A percentile compares a stretch with the other conserved stretches of the same genome.
These are phyloP conservation scores for Celastrina argiolus DNA, from an alignment of 2,888 invertebrate genomes.

Conservation along the genomic window DNA sequence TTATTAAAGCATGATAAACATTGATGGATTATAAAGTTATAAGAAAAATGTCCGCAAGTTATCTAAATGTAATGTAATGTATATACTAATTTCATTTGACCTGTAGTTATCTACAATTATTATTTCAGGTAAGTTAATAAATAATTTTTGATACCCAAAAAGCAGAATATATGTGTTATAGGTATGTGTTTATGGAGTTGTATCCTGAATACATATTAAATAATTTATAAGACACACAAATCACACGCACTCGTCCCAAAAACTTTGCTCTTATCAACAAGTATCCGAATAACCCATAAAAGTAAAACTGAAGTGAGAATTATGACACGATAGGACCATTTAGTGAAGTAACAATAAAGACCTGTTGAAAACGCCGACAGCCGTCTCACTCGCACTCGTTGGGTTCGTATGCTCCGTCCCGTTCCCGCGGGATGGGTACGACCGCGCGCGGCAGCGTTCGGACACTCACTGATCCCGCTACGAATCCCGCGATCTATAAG, in stretches of 20 bases:
- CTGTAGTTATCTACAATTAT: too few species aligned
- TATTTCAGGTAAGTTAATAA: too few species aligned
- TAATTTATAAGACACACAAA: neutral
- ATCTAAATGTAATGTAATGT: too few species aligned
- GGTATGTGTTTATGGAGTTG: neutral
- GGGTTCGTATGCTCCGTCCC: constrained; percentile 52
- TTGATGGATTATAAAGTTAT: too few species aligned
- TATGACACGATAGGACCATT: constrained; percentile 69
- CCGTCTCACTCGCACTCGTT: constrained; percentile 54
- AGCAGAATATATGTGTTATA: too few species aligned
- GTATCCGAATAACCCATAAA: constrained; percentile 29
- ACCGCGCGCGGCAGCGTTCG: constrained; percentile 64
- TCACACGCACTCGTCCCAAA: constrained; percentile 11
- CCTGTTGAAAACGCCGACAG: constrained; percentile 68
- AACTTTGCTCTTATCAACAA: constrained; percentile 24
- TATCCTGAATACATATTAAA: neutral
- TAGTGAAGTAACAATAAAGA: constrained; percentile 70
- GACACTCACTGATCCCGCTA: constrained; percentile 56
- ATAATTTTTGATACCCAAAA: too few species aligned
- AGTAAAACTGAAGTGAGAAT: constrained; percentile 50
- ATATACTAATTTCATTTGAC: too few species aligned
- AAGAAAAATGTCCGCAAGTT: too few species aligned
- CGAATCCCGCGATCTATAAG: constrained; percentile 66
- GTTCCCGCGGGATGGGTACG: constrained; percentile 51
- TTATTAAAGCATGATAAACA: too few species aligned